Evolutionary conservation across 1,140 invertebrate genomes (phyloP).

Genomic region (Leptinotarsa undecemlineata): DNA sequence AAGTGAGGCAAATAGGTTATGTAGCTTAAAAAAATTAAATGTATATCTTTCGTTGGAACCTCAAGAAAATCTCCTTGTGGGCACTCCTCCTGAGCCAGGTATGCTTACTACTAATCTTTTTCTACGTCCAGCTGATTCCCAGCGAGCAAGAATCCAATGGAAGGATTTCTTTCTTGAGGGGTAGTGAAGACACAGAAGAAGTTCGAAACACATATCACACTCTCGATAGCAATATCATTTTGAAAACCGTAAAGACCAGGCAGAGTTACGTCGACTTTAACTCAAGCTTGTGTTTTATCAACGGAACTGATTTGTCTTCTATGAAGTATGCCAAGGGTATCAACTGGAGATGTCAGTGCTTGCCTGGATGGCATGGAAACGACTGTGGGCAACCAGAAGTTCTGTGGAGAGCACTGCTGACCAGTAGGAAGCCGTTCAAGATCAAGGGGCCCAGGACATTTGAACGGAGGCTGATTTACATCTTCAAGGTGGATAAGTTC

Average conservation of each 20-base stretch:
- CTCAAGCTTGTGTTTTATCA: conserved; percentile 60
- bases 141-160: background rate
- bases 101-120: conserved; percentile 46
- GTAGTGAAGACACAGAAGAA: background rate
- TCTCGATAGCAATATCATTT: conserved; percentile 48
- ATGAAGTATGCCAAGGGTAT: conserved; percentile 50
- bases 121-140: conserved; percentile 41
- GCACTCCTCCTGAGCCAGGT: conserved; percentile 44
- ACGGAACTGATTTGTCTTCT: conserved; percentile 58
- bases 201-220: conserved; percentile 50
- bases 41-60: conserved; percentile 43
- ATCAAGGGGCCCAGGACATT: conserved; percentile 57
- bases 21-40: conserved; percentile 33
- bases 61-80: conserved; percentile 46
- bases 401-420: conserved; percentile 67
- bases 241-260: conserved; percentile 54
- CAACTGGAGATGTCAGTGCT: conserved; percentile 61
- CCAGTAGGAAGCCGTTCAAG: conserved; percentile 58
- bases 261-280: conserved; percentile 58
- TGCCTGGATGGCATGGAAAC: conserved; percentile 64
- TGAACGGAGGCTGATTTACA: conserved; percentile 61
- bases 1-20: conserved; percentile 16
- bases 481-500: conserved; percentile 62
- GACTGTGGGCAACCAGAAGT: conserved; percentile 71
- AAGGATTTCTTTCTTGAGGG: conserved; percentile 32